phyloP scores from a whole-genome alignment of 2,888 invertebrate genomes.

The Ochropleura leucogaster region DNA sequence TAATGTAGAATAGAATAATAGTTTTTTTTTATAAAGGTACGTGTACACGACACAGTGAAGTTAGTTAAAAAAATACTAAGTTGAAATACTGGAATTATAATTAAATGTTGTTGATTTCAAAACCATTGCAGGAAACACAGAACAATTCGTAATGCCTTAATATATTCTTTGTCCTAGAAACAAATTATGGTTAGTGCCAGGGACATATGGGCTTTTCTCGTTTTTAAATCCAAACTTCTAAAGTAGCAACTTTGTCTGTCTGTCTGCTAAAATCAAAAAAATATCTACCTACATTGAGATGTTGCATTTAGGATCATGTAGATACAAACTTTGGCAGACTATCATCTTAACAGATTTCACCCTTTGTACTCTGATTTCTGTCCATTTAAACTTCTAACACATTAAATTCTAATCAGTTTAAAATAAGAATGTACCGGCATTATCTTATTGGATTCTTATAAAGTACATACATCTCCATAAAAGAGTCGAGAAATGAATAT shows the following conservation, averaged over 20 bases:
- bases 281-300: too few relatives aligned
- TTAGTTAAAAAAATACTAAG: neutral
- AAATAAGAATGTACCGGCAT: conserved; percentile 70
- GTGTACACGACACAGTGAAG: conserved; percentile 14
- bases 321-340: too few relatives aligned
- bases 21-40: conserved; percentile 51
- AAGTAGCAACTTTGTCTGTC: too few relatives aligned
- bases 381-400: conserved; percentile 31
- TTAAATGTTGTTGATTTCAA: neutral
- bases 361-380: conserved; percentile 22
- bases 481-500: conserved; percentile 83
- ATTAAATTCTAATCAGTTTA: conserved; percentile 67
- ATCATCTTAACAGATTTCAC: too few relatives aligned
- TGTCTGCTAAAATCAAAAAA: too few relatives aligned
- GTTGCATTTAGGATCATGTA: too few relatives aligned
- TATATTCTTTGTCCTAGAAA: too few relatives aligned
- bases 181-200: too few relatives aligned
- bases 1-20: conserved; percentile 42
- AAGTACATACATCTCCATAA: conserved; percentile 84
- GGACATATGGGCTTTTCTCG: too few relatives aligned
- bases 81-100: neutral
- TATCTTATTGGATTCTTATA: conserved; percentile 78
- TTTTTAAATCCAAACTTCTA: too few relatives aligned
- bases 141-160: too few relatives aligned
- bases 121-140: neutral